Base-by-base conservation (phyloP, 2,113 vertebrate genomes). In the Pedetes capensis region DNA sequence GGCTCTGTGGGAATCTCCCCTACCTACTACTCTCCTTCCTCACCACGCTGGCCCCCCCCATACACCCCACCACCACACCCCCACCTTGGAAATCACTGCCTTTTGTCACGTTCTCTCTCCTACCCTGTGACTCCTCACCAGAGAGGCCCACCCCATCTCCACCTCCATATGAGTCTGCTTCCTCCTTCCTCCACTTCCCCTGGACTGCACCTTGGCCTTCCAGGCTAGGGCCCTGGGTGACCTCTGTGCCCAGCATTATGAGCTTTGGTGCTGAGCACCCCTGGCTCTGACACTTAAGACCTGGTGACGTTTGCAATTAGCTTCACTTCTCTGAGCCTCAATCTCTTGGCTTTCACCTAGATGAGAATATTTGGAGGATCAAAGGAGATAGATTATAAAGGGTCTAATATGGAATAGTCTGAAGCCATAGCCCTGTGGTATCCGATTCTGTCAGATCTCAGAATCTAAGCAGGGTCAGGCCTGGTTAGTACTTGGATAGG, bases 101-200 rank as follows among this genome's bases (percentile, higher is more conserved):
- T 37, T 57, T 44, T 42, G 53, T 78, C 11, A 2, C 47, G 29
- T 55, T 37, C 18, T 57, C n/a, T 69, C 6, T 1, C 34, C 42
- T 51, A 51, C 32, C n/a, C 39, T 22, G 37, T 32, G 57, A 66
- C 49, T 23, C 55, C 39, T 39, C 8, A 34, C 42, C 49, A n/a
- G 7, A 5, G 2, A 23, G 7, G 22, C 34, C 34, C 25, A 22
- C 23, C 25, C 10, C 49, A 4, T 27, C 32, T 55, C 49, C 61
- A 23, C 47, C 51, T n/a, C 4, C 5, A 6, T 5, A 16, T 18
- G 11, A 1, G 0, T 29, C 29, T 39, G 59, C 25, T 32, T 29
- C 37, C 14, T 53, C 84, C 22, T 1, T 8, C 42, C 37, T 76
- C 47, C 11, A 68, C 63, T 51, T 72, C 68, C 51, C n/a, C 27